Base-by-base conservation (phyloP, 2,888 invertebrate genomes). In the Pteria penguin region DNA sequence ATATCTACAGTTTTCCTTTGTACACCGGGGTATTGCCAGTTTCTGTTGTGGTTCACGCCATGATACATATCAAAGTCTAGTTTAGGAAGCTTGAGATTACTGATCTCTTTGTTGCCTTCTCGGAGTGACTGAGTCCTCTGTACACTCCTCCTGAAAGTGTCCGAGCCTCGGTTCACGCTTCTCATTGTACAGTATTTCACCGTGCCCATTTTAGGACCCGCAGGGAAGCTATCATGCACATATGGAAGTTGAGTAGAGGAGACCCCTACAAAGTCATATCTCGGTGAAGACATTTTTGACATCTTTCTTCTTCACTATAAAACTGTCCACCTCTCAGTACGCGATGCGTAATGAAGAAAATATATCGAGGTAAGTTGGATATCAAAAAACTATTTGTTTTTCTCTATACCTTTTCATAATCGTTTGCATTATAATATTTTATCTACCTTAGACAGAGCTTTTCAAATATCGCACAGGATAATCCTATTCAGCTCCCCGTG, bases 221-320 rank as follows among this genome's bases (percentile, higher is more conserved):
- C 63, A 0, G 78, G 75, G n/a, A 72, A 72, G 33, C 75, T 72
- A 32, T 55, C 75, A 29, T 75, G 75, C 14, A 78, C 69, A 24
- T 72, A 72, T 22, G 78, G 75, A 4, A 78, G 69, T 31, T 72
- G 76, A 31, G 68, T 69, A 14, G 72, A 63, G 18, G 76, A 72
- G 24, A 73, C 65, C 18, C 76, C 76, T 27, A 77, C 76, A n/a
- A 77, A 77, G 66, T 77, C 76, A 26, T 77, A 77, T 8, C 57
- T 72, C 8, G 55, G 65, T 22, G 45, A 58, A 36, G 65, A 45
- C 75, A 75, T 75, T 24, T n/a, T n/a, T n/a, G n/a, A n/a, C n/a
- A n/a, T n/a, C n/a, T n/a, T n/a, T n/a, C n/a, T n/a, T n/a, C n/a
- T n/a, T n/a, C n/a, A n/a, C n/a, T n/a, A n/a, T n/a, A n/a, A n/a